Evolutionary conservation across 2,113 vertebrate species (phyloP), one percentile per base, ranked within the genome.

Genomic region (Macrotis lagotis): DNA sequence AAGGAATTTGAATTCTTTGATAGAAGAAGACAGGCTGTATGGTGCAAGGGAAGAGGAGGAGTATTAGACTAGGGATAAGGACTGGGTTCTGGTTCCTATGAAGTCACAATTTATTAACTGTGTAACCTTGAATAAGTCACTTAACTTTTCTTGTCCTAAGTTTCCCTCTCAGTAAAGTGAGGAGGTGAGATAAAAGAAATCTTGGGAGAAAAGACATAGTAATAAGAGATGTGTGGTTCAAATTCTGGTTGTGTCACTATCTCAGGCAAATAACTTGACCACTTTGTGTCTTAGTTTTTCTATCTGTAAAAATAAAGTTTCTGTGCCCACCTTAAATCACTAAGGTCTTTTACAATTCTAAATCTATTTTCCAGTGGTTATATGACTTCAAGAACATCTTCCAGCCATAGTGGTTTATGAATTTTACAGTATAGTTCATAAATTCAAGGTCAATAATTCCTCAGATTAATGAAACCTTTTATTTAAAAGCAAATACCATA

Each of bases 381-480:
- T 74, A 37, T 74, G 5, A 83, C 66, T 16, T 83, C 16, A 44
- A 83, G 66, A 44, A n/a, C 37, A 44, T 16, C 37, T 83, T 83
- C 14, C 16, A 83, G 66, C 8, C 66, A 66, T 66, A n/a, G 16
- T n/a, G n/a, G 44, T 83, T 83, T 83, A 6, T 22, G 37, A 83
- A 83, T 44, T 83, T 83, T 83, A 83, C 6, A 44, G 37, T 74
- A 1, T n/a, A 48, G 31, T 50, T 91, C 25, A 28, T 93, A 89
- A 88, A 90, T 83, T 51, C 8, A 93, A 50, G 25, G 66, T 83
- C 19, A 83, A 44, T 83, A 83, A 44, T 66, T 83, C 74, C 26
- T 88, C 22, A 90, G 47, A 88, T 55, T 74, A 95, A 59, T 83
- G 28, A 94, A n/a, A 48, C 47, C n/a, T 37, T 66, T 95, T 92